A percentile compares a stretch with the other conserved stretches of the same genome.
Conservation (phyloP, 2,888 invertebrate species). For the Troides aeacus region DNA sequence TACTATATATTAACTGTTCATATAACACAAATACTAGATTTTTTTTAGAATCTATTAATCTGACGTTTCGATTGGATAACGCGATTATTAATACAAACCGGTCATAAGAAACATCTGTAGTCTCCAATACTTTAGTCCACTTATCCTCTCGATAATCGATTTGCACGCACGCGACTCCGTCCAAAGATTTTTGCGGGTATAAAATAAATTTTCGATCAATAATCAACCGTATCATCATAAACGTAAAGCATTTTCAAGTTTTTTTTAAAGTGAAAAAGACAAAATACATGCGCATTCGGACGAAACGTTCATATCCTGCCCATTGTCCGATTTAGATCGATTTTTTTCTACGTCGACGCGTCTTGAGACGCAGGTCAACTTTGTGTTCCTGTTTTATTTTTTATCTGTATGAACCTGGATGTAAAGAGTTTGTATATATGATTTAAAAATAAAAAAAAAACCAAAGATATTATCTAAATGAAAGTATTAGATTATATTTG, state of each 20-base stretch:
- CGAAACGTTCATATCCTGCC: constrained; percentile 63
- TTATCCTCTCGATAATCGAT: constrained; percentile 60
- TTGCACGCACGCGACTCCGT: constrained; percentile 62
- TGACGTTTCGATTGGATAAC: no score
- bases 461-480: no score
- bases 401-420: constrained; percentile 3
- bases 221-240: constrained; percentile 28
- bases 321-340: constrained; percentile 56
- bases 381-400: constrained; percentile 18
- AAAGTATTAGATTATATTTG: no score
- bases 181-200: constrained; percentile 34
- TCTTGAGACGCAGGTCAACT: constrained; percentile 39
- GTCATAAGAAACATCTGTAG: constrained; percentile 46
- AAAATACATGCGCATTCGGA: constrained; percentile 49
- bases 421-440: constrained; percentile 25
- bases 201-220: constrained; percentile 20
- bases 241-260: background rate
- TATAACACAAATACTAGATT: no score
- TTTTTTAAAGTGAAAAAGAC: constrained; percentile 30
- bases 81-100: background rate
- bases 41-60: no score
- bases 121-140: constrained; percentile 46
- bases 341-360: constrained; percentile 43
- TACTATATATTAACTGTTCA: no score
- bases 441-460: background rate